These are phyloP conservation scores for Drosophila mimica DNA, from an alignment of 2,888 invertebrate genomes.

Conservation along the genomic window DNA sequence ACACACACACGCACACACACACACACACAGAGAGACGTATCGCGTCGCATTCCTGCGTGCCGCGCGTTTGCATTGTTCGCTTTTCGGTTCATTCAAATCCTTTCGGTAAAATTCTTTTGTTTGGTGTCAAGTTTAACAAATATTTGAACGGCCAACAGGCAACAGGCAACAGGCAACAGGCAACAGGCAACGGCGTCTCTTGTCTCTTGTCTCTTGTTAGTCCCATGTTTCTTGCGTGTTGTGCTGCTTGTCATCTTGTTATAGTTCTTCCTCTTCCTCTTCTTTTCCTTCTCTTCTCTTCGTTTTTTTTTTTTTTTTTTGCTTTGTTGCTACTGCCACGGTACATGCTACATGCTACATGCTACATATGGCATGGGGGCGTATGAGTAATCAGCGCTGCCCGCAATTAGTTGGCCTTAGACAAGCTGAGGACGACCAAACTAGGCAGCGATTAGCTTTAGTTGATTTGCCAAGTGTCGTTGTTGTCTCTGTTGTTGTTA, in stretches of 20 bases:
- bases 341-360: slow-evolving; percentile 37
- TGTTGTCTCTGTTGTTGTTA: slow-evolving; percentile 5
- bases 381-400: slow-evolving; percentile 72
- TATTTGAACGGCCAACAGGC: slow-evolving; percentile 72
- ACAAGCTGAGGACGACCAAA: slow-evolving; percentile 37
- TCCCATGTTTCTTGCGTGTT: slow-evolving; percentile 65
- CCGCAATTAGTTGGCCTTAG: slow-evolving; percentile 71
- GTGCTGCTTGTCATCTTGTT: slow-evolving; percentile 62
- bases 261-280: slow-evolving; percentile 24
- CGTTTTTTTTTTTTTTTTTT: slow-evolving; percentile 4
- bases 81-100: slow-evolving; percentile 75
- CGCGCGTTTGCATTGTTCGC: slow-evolving; percentile 76
- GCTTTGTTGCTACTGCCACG: slow-evolving; percentile 18
- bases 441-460: slow-evolving; percentile 55
- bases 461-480: slow-evolving; percentile 52
- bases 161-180: slow-evolving; percentile 45
- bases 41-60: slow-evolving; percentile 63
- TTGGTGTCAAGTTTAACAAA: slow-evolving; percentile 84
- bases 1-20: background rate
- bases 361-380: slow-evolving; percentile 59
- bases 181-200: slow-evolving; percentile 13
- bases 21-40: background rate
- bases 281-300: background rate
- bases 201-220: slow-evolving; percentile 60
- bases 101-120: slow-evolving; percentile 83